Evolutionary conservation across 1,140 invertebrate genomes (phyloP), one percentile per base, ranked within the genome.

Genomic region (Caenorhabditis tropicalis): DNA sequence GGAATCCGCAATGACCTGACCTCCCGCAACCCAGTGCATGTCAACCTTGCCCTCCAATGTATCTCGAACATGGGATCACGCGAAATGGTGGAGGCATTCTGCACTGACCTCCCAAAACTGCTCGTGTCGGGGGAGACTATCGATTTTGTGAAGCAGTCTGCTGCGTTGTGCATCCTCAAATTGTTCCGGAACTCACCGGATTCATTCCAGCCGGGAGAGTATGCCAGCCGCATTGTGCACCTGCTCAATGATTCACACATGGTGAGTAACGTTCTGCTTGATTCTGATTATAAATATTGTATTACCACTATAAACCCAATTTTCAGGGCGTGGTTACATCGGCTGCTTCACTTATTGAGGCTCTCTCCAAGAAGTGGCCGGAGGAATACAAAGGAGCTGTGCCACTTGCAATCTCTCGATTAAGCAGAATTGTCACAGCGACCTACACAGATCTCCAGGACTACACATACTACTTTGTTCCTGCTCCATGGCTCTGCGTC

Each of bases 391-490:
- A 99, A 92, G 97, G 96, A 83, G 99, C 98, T 92, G 96, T 99
- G 2, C 96, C 96, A 90, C 93, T 99, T 60, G 97, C 98, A 80
- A 97, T 99, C 27, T 98, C 97, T 15, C 94, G 98, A 90, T 93
- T 99, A 19, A 98, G 96, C 91, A 94, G 97, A 89, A 91, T 91
- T 70, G 88, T 91, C 15, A 89, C 90, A 43, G 88, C 90, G 12
- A 90, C 87, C 24, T 89, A 89, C 82, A 91, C 86, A 7, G 90
- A 91, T 81, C 70, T 90, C 21, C 92, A 96, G 94, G 98, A 99
- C 92, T 99, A 99, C 91, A 99, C 98, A 0, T 99, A 99, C 92
- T 99, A 99, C 91, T 99, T 99, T 94, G 98, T 99, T 48, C 97
- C 98, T 84, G 98, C 98, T 36, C 98, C 98, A 16, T 99, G 98